Conservation (phyloP, 2,888 invertebrate genomes). For the Melieria crassipennis region DNA sequence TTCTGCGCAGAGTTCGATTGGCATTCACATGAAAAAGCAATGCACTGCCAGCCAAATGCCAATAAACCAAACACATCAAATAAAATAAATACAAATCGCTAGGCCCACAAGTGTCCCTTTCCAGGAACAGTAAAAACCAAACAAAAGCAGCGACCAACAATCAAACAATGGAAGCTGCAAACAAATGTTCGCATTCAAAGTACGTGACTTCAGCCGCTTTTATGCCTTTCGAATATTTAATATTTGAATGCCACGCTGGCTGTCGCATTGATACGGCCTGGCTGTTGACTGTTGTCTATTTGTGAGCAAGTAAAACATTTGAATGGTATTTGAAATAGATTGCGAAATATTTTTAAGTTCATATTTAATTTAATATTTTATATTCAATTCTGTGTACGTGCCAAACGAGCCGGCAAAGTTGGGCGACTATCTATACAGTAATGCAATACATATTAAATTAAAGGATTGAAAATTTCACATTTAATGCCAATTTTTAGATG, state of each 20-base stretch:
- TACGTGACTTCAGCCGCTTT: neutral
- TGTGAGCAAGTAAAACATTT: neutral
- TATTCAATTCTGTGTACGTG: constrained; percentile 15
- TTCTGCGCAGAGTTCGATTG: too few species aligned
- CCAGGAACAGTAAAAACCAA: too few species aligned
- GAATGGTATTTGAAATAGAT: constrained; percentile 4
- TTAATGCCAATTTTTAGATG: too few species aligned
- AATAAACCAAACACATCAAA: too few species aligned
- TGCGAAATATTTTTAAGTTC: constrained; percentile 14
- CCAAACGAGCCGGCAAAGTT: neutral
- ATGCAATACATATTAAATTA: too few species aligned
- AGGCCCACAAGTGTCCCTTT: too few species aligned
- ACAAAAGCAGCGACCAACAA: too few species aligned
- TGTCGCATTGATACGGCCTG: constrained; percentile 21
- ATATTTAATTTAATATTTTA: neutral
- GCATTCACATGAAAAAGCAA: too few species aligned
- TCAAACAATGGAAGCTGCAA: too few species aligned
- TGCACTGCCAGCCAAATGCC: too few species aligned
- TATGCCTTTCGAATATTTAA: constrained; percentile 6
- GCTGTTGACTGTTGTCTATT: constrained; percentile 12
- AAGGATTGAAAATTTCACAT: too few species aligned
- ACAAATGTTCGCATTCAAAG: constrained; percentile 1
- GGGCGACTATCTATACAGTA: constrained; percentile 1
- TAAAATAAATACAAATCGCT: too few species aligned
- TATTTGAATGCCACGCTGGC: neutral